Base-by-base conservation (phyloP, 2,113 vertebrate genomes). In the Butorides virescens region DNA sequence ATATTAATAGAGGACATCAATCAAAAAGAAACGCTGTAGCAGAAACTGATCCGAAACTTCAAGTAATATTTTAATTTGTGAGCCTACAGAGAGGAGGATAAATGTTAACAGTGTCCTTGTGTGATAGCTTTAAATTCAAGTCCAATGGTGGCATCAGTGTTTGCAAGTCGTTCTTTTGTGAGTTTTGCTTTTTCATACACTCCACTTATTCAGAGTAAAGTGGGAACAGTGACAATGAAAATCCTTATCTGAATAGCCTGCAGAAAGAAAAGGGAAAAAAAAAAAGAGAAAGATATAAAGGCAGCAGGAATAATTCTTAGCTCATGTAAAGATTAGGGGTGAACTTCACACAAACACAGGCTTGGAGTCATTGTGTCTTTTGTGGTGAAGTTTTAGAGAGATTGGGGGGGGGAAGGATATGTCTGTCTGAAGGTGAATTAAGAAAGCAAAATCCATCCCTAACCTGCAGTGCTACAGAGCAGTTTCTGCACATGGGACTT, bases 51-150 rank as follows among this genome's bases (percentile, higher is more conserved):
- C 63, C 3, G 16, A 96, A 91, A 97, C 81, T 97, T 96, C 49
- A 96, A 97, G 94, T 95, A 95, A 88, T 96, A 92, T 94, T 97
- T 97, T 97, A 95, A 96, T 96, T 96, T 97, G 86, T 96, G 16
- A 18, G 92, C 30, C 91, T 66, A 61, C 55, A 77, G 88, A 97
- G 90, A 95, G 86, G 55, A 46, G 84, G 92, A 97, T 96, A 68
- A 94, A 95, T 96, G 73, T 93, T 96, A 91, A 96, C 85, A 92
- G 37, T 86, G 79, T 95, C 92, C 93, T 96, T 94, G 71, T 91
- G 92, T 52, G 81, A 83, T 93, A 92, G 46, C 55, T 97, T 84
- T 91, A 96, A 96, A 97, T 96, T 89, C 88, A 82, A 73, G 79
- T 92, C 83, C 55, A 88, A n/a, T 10, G 29, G 42, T 59, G 52